These are phyloP conservation scores for Cataglyphis hispanica DNA, from an alignment of 1,140 invertebrate species.

Conservation along the genomic window DNA sequence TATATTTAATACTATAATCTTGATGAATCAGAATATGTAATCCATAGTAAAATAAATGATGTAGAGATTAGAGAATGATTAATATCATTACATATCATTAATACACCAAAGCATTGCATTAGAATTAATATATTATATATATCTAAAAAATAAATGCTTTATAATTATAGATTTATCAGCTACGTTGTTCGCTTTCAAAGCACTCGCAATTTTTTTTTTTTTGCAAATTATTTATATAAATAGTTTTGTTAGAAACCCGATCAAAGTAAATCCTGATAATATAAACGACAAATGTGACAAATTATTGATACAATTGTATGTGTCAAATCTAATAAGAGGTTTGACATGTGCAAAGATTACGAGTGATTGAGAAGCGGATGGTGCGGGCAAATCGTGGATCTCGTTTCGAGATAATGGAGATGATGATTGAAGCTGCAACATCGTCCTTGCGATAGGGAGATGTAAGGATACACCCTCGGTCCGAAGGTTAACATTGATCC, in stretches of 20 bases:
- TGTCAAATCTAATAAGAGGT: constrained; percentile 11
- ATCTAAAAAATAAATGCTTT: constrained; percentile 10
- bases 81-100: constrained; percentile 4
- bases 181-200: not conserved
- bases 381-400: constrained; percentile 24
- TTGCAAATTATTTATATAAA: not conserved
- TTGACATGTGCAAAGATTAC: not conserved
- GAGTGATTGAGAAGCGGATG: not conserved
- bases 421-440: constrained; percentile 57
- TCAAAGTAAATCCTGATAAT: not conserved
- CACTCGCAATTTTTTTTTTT: not conserved
- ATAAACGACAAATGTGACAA: not conserved
- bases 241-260: not conserved
- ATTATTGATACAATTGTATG: not conserved
- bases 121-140: constrained; percentile 11
- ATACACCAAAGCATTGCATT: not conserved
- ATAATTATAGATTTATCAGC: not conserved
- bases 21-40: constrained; percentile 30
- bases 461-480: constrained; percentile 55
- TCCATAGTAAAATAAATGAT: constrained; percentile 9
- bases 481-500: constrained; percentile 57
- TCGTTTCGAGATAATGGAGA: constrained; percentile 43
- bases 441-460: constrained; percentile 31
- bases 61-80: constrained; percentile 9
- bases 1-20: constrained; percentile 7